A percentile compares a stretch with the other conserved stretches of the same genome.
Evolutionary conservation across 2,113 vertebrate species (phyloP).

Genomic region (Pelecanoides urinatrix): DNA sequence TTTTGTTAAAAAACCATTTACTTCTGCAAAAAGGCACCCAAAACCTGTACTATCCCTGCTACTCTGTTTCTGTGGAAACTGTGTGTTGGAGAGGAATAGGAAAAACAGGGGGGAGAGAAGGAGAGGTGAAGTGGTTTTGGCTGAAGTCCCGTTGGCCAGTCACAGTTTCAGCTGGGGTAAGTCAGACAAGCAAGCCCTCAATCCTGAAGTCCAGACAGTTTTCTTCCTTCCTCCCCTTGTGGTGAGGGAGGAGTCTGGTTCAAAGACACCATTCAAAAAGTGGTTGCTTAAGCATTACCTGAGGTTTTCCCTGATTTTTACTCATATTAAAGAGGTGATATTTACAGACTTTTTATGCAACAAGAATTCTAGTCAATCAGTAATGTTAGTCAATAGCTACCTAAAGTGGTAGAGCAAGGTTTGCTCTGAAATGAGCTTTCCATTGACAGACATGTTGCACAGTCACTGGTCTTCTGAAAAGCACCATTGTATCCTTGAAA

Average conservation of each 20-base stretch:
- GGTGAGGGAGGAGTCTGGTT: background rate
- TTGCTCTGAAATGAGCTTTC: background rate
- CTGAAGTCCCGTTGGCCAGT: background rate
- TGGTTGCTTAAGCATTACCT: background rate
- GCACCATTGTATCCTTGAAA: background rate
- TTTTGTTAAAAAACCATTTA: background rate
- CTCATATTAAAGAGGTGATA: background rate
- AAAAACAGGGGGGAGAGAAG: background rate
- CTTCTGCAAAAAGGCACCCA: background rate
- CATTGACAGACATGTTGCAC: background rate
- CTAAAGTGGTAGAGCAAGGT: background rate
- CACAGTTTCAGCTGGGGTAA: background rate
- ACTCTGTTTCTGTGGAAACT: constrained; percentile 55
- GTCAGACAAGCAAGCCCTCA: background rate
- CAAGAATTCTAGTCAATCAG: background rate
- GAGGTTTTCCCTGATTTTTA: background rate
- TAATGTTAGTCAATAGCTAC: background rate
- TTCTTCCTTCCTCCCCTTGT: background rate
- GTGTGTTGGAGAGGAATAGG: background rate
- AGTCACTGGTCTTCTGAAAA: constrained; percentile 2
- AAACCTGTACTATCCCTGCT: background rate
- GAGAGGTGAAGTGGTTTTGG: constrained; percentile 1
- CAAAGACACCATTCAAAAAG: background rate
- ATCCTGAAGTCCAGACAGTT: background rate
- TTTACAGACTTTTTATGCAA: background rate